A percentile compares a stretch with the other conserved stretches of the same genome.
Conservation (phyloP, 2,113 vertebrate genomes). For the Oxyura jamaicensis region DNA sequence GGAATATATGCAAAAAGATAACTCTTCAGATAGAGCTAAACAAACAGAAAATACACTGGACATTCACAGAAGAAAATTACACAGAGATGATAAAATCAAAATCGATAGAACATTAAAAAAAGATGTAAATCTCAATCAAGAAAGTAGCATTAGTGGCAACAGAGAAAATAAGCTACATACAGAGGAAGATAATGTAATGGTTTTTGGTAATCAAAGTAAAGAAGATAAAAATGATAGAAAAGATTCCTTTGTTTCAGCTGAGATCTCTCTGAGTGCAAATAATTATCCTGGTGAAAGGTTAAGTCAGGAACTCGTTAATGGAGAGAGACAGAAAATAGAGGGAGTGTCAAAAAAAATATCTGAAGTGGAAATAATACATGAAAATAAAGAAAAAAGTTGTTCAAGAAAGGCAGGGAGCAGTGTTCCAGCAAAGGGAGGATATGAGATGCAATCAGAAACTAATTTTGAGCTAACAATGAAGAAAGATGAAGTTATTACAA, state of each 20-base stretch:
- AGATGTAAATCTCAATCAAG: background rate
- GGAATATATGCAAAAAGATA: slow-evolving; percentile 8
- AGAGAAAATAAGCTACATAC: background rate
- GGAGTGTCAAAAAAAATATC: background rate
- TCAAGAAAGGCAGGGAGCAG: background rate
- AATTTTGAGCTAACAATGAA: background rate
- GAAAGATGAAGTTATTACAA: background rate
- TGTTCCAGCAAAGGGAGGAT: background rate
- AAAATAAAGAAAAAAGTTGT: background rate
- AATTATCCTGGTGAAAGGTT: background rate
- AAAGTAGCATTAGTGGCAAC: background rate
- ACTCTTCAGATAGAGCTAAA: background rate
- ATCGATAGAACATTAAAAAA: background rate
- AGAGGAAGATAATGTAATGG: background rate
- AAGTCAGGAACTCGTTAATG: background rate
- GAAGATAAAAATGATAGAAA: background rate
- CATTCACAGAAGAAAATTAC: background rate
- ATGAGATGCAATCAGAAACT: background rate
- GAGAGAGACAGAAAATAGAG: background rate
- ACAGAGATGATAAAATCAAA: background rate
- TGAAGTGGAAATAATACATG: background rate
- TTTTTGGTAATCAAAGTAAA: background rate
- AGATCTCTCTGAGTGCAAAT: background rate
- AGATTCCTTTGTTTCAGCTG: background rate
- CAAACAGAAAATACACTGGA: background rate